These are phyloP conservation scores for Drosophila setosimentum DNA, from an alignment of 2,888 invertebrate species.

Conservation along the genomic window DNA sequence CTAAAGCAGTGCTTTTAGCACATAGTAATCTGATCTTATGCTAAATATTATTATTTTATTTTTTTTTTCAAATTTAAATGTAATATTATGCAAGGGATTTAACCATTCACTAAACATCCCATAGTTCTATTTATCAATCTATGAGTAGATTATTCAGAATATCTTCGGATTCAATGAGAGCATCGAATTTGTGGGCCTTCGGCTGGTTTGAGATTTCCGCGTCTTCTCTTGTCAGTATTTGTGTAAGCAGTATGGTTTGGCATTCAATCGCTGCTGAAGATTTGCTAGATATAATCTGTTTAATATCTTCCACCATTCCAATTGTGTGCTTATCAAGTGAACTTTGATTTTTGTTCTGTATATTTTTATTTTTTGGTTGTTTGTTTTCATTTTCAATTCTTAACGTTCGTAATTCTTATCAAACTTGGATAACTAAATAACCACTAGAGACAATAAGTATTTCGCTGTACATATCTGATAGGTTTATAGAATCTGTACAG, in stretches of 20 bases:
- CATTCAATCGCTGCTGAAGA: neutral
- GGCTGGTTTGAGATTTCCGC: too few relatives aligned
- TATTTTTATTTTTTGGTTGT: neutral
- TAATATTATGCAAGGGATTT: too few relatives aligned
- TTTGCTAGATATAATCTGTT: neutral
- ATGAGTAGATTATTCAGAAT: conserved; percentile 26
- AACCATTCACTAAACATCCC: too few relatives aligned
- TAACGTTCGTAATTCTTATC: too few relatives aligned
- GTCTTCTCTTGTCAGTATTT: too few relatives aligned
- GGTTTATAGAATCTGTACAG: neutral
- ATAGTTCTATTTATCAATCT: conserved; percentile 19
- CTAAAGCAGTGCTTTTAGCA: neutral
- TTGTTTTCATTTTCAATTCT: neutral
- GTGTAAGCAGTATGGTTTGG: too few relatives aligned
- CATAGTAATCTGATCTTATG: too few relatives aligned
- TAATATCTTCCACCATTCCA: neutral
- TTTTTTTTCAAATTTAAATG: too few relatives aligned
- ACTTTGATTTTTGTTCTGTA: neutral
- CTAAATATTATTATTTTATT: too few relatives aligned
- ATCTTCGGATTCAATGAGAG: conserved; percentile 84
- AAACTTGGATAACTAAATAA: too few relatives aligned
- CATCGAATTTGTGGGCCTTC: too few relatives aligned
- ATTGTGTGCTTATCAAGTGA: neutral
- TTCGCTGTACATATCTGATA: neutral
- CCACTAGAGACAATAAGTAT: neutral